Percentiles rank a stretch among this genome's conserved stretches.
Evolutionary conservation across 2,888 invertebrate genomes (phyloP).

Genomic region (Leucozona laternaria): DNA sequence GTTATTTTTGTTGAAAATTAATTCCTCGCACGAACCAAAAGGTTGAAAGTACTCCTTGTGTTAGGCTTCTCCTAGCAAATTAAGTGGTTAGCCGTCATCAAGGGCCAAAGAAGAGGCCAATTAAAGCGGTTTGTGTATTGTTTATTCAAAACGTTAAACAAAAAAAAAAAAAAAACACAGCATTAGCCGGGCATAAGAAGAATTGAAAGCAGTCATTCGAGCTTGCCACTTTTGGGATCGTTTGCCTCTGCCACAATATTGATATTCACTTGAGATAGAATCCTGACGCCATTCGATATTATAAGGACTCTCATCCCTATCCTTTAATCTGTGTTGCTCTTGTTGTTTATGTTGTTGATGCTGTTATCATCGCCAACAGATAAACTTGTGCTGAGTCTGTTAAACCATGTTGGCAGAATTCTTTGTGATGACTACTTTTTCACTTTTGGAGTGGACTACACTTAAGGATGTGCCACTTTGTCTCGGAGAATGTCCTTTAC

Average conservation of each 20-base stretch:
- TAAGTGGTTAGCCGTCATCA: slow-evolving; percentile 50
- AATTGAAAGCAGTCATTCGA: slow-evolving; percentile 28
- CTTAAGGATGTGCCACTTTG: slow-evolving; percentile 21
- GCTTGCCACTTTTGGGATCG: slow-evolving; percentile 19
- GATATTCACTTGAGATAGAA: slow-evolving; percentile 56
- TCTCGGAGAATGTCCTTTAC: slow-evolving; percentile 43
- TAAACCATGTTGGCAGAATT: slow-evolving; percentile 33
- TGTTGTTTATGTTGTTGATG: slow-evolving; percentile 7
- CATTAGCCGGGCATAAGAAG: neutral
- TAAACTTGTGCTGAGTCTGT: slow-evolving; percentile 38
- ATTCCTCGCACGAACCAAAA: slow-evolving; percentile 20
- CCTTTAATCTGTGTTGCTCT: slow-evolving; percentile 17
- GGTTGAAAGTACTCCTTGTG: slow-evolving; percentile 4
- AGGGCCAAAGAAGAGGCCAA: slow-evolving; percentile 27
- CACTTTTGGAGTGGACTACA: slow-evolving; percentile 20
- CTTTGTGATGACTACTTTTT: slow-evolving; percentile 37
- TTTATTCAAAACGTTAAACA: slow-evolving; percentile 60
- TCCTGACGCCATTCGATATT: slow-evolving; percentile 10
- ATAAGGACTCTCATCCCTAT: slow-evolving; percentile 12
- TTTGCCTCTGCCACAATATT: slow-evolving; percentile 18
- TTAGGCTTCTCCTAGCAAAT: slow-evolving; percentile 17
- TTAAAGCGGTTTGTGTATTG: slow-evolving; percentile 26
- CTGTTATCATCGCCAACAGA: slow-evolving; percentile 24
- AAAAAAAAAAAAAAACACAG: slow-evolving; percentile 21
- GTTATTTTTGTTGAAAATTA: neutral